Percentiles rank a stretch among this genome's conserved stretches.
phyloP scores from a whole-genome alignment of 2,888 invertebrate genomes.

The Hypomecis punctinalis region DNA sequence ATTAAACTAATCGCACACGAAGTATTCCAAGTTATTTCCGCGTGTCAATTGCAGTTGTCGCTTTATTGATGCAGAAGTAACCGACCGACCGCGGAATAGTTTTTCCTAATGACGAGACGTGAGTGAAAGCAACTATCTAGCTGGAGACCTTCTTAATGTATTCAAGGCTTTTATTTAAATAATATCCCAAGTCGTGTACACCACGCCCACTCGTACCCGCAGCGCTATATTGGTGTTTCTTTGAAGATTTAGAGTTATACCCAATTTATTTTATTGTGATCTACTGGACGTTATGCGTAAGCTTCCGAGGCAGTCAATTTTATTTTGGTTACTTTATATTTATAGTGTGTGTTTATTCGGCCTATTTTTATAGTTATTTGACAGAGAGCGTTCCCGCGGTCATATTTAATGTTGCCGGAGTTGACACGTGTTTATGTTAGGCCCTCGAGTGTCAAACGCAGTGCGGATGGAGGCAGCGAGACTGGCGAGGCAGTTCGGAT shows the following conservation, averaged over 20 bases:
- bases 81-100: slow-evolving; percentile 59
- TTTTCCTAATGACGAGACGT: slow-evolving; percentile 71
- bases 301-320: slow-evolving; percentile 44
- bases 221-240: slow-evolving; percentile 46
- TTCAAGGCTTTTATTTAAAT: slow-evolving; percentile 63
- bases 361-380: slow-evolving; percentile 49
- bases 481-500: slow-evolving; percentile 38
- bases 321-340: slow-evolving; percentile 39
- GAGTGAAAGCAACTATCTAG: slow-evolving; percentile 65
- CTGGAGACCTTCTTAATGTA: slow-evolving; percentile 56
- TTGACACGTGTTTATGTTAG: slow-evolving; percentile 51
- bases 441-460: slow-evolving; percentile 57
- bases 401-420: slow-evolving; percentile 29
- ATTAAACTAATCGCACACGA: slow-evolving; percentile 14
- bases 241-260: slow-evolving; percentile 50
- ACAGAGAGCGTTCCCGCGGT: slow-evolving; percentile 39
- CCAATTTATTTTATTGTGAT: slow-evolving; percentile 58
- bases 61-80: slow-evolving; percentile 45
- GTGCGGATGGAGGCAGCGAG: slow-evolving; percentile 17
- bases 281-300: slow-evolving; percentile 43
- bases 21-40: slow-evolving; percentile 13
- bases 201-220: slow-evolving; percentile 38
- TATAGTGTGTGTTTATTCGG: slow-evolving; percentile 43
- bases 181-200: slow-evolving; percentile 52
- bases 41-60: slow-evolving; percentile 11